Percentiles rank a stretch among this genome's conserved stretches.
Conservation (phyloP, 2,113 vertebrate species). For the Tiliqua scincoides region DNA sequence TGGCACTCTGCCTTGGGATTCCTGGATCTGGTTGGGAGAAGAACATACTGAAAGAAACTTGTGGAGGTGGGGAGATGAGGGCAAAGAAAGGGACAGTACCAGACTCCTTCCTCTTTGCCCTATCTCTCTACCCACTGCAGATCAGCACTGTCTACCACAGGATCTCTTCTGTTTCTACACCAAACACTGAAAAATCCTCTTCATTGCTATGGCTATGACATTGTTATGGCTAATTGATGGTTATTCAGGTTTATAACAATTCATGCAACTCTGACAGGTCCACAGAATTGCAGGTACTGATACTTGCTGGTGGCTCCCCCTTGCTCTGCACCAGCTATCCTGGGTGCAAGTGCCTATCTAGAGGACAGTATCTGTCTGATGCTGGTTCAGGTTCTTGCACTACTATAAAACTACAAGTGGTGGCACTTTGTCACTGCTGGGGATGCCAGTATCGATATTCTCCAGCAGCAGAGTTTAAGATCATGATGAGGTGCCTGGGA, state of each 20-base stretch:
- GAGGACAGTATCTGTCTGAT: background rate
- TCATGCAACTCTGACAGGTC: background rate
- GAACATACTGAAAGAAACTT: background rate
- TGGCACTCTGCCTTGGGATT: background rate
- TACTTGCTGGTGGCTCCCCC: background rate
- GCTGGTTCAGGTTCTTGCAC: background rate
- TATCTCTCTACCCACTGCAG: background rate
- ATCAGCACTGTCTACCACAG: background rate
- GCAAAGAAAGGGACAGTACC: background rate
- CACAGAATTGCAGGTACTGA: background rate
- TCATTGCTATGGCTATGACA: too few species aligned
- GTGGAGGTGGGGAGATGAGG: background rate
- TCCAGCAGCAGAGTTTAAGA: background rate
- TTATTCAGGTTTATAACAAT: background rate
- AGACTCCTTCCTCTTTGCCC: background rate
- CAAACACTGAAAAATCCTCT: background rate
- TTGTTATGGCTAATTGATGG: background rate
- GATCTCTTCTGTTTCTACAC: background rate
- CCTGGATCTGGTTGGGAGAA: background rate
- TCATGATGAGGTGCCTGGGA: background rate
- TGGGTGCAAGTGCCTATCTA: too few species aligned
- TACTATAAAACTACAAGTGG: background rate
- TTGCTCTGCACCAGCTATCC: background rate
- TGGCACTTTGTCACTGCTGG: background rate
- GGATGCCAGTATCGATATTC: background rate